Base-by-base conservation (phyloP, 2,888 invertebrate genomes). In the Trissoscelio sp. region DNA sequence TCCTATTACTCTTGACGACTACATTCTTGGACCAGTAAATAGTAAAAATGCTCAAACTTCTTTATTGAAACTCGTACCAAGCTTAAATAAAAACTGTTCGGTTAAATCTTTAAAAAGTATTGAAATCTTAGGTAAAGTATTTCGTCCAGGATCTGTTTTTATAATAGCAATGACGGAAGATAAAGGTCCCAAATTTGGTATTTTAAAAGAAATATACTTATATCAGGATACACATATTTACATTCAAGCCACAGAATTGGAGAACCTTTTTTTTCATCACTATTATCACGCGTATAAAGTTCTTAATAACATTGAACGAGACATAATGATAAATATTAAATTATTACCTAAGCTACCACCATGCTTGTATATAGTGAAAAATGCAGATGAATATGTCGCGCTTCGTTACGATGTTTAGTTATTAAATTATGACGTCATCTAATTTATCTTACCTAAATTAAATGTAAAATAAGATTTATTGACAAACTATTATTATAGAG, bases 291-390 rank as follows among this genome's bases (percentile, higher is more conserved):
- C 51, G 0, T 64, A 64, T 11, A 67, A 31, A 24, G 67, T 67
- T 0, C 3, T 11, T 0, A 11, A 5, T 7, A 74, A 2, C 11
- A 11, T 31, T 44, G 20, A 37, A 9, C 12, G 18, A 48, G 7
- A 57, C n/a, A 3, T 48, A 3, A 22, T 74, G 4, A 72, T 60
- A 14, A 74, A 74, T 24, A 14, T 74, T 20, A 18, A 66, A 18
- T 48, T 74, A n/a, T 7, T 74, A 16, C 74, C 48, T 7, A 66
- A 14, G 46, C 9, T 46, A 28, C 55, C 66, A 12, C 57, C 66
- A 1, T 74, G 66, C 48, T 7, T 66, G 11, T 37, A 42, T 16
- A 7, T 74, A 6, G 2, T 6, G 3, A 74, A 66, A 11, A 22
- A 31, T 16, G 2, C 12, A 16, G 16, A 9, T n/a, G 18, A 44